Percentiles rank a stretch among this genome's conserved stretches.
Conservation (phyloP, 1,140 invertebrate genomes). For the Calosoma granatense region DNA sequence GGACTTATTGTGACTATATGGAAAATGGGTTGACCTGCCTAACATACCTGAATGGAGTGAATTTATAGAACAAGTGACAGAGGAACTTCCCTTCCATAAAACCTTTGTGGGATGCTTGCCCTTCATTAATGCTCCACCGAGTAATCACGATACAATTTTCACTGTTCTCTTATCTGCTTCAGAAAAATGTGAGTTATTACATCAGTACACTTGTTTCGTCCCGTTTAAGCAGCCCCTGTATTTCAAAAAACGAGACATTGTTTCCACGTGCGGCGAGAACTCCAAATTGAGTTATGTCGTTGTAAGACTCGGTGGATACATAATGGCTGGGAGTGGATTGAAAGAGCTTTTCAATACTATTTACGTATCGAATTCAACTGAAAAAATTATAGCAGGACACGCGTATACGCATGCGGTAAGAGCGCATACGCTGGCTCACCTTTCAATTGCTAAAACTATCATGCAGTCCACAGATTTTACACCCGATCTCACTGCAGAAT, state of each 20-base stretch:
- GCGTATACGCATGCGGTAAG: constrained; percentile 31
- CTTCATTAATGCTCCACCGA: constrained; percentile 24
- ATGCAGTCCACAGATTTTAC: too few relatives aligned
- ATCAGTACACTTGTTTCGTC: too few relatives aligned
- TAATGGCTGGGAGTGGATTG: constrained; percentile 32
- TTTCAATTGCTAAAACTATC: constrained; percentile 14
- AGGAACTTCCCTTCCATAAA: constrained; percentile 12
- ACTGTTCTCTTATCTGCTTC: constrained; percentile 13
- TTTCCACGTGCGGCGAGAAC: constrained; percentile 10
- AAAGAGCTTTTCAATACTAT: constrained; percentile 27
- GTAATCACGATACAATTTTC: constrained; percentile 21
- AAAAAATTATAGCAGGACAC: constrained; percentile 20
- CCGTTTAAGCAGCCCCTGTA: too few relatives aligned
- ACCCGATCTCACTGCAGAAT: too few relatives aligned
- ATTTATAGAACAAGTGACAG: constrained; percentile 20
- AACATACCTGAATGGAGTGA: constrained; percentile 21
- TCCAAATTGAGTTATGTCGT: constrained; percentile 17
- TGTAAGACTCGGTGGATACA: constrained; percentile 25
- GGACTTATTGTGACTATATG: too few relatives aligned
- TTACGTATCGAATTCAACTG: constrained; percentile 27
- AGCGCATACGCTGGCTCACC: constrained; percentile 29
- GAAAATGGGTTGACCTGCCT: constrained; percentile 16
- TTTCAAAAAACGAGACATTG: constrained; percentile 22
- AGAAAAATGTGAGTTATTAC: constrained; percentile 15
- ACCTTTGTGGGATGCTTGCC: constrained; percentile 16